Evolutionary conservation across 2,888 invertebrate species (phyloP), one percentile per base, ranked within the genome.

Genomic region (Podabrus alpinus): DNA sequence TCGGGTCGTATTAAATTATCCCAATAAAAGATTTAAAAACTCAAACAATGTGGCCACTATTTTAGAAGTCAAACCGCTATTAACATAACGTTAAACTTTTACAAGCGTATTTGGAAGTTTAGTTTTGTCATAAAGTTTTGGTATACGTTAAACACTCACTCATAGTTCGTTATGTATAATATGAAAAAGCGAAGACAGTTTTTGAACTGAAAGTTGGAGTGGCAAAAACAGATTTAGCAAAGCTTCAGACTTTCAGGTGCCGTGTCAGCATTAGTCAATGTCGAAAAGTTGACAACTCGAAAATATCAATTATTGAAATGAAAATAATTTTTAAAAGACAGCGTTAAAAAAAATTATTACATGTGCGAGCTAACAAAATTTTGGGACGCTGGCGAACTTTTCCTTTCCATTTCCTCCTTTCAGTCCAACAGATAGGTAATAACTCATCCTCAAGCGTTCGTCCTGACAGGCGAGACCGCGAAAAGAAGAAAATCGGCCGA

Each of bases 401-500:
- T 85, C 85, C 85, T 83, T 83, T 81, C 84, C 85, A 85, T 86
- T 86, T 85, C 85, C 84, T 83, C 83, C 82, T 83, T 85, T 84
- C 85, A 84, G 82, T 80, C 83, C 84, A 85, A 85, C 84, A 85
- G 85, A 86, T 85, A 85, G 85, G 85, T 85, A 85, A 86, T 86
- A 86, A 86, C 82, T 86, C 86, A 86, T 86, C 83, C 82, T 82
- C 82, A 81, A 84, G 83, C 84, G 83, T 81, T 80, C 77, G 77
- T 78, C 80, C 79, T 83, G 84, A 83, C 83, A 83, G 81, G 81
- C 82, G 81, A 81, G 81, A 81, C 83, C 83, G 82, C 83, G 82
- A 82, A 82, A 83, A 83, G 82, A 83, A 83, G 81, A 89, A 89
- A 89, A 88, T 88, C 89, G 89, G 88, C 89, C 89, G 88, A 88